These are phyloP conservation scores for Dissostichus mawsoni DNA, from an alignment of 2,113 vertebrate species.

Conservation along the genomic window DNA sequence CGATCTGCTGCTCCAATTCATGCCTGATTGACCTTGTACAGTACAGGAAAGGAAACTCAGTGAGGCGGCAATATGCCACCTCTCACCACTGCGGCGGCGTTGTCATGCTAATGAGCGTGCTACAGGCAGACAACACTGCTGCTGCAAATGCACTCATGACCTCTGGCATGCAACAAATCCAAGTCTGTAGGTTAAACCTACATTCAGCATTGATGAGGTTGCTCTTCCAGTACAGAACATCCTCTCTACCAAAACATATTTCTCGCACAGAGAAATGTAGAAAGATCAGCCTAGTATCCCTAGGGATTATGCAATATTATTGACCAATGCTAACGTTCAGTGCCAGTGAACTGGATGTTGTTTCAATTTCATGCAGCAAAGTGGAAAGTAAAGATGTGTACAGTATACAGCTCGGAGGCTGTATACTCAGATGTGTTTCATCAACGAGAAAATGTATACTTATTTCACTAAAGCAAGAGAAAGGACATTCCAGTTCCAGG, in stretches of 20 bases:
- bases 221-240: neutral
- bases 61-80: slow-evolving; percentile 14
- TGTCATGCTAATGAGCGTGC: slow-evolving; percentile 18
- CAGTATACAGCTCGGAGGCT: neutral
- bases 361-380: neutral
- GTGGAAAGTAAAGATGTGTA: neutral
- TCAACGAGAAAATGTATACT: neutral
- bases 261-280: neutral
- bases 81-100: slow-evolving; percentile 13
- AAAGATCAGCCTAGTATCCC: neutral
- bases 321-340: neutral
- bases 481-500: neutral
- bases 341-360: neutral
- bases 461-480: neutral
- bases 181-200: neutral
- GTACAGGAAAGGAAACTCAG: slow-evolving; percentile 12
- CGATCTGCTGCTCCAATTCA: slow-evolving; percentile 34
- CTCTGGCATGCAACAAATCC: neutral
- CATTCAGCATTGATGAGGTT: neutral
- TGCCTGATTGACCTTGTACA: slow-evolving; percentile 36
- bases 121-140: neutral
- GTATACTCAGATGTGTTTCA: neutral
- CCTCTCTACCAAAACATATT: neutral
- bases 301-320: neutral
- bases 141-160: neutral